Percentiles rank a stretch among this genome's conserved stretches.
Conservation (phyloP, 2,888 invertebrate genomes). For the Leptothorax acervorum region DNA sequence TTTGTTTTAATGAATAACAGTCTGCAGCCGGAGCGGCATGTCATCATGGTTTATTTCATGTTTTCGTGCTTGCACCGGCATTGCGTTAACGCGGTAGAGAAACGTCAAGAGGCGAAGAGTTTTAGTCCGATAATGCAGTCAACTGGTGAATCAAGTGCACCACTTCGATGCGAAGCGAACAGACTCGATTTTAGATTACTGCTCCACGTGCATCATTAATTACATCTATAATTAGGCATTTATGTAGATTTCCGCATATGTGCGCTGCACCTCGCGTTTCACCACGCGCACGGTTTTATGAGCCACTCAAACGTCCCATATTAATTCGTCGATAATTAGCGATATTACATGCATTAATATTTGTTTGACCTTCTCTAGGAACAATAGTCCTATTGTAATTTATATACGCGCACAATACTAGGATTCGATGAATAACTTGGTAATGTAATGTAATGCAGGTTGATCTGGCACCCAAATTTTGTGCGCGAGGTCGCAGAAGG, state of each 20-base stretch:
- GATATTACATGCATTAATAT: constrained; percentile 33
- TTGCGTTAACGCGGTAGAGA: not conserved
- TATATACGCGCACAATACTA: constrained; percentile 30
- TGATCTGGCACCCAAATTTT: constrained; percentile 14
- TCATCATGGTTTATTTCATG: not conserved
- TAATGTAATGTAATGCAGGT: not conserved
- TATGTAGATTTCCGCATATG: not conserved
- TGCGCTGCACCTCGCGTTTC: constrained; percentile 1
- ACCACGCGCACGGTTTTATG: not conserved
- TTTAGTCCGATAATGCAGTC: constrained; percentile 12
- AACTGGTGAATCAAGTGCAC: constrained; percentile 6
- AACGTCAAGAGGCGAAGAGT: not conserved
- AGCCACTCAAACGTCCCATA: not conserved
- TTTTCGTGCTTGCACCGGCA: not conserved
- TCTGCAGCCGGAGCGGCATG: not conserved
- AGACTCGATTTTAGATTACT: constrained; percentile 23
- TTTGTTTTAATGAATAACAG: not conserved
- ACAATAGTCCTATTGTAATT: constrained; percentile 40
- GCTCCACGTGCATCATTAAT: not conserved
- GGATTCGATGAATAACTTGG: constrained; percentile 34
- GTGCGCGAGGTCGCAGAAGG: not conserved
- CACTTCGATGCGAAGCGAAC: not conserved
- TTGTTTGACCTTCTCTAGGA: constrained; percentile 25
- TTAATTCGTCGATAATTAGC: constrained; percentile 28
- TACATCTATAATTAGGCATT: constrained; percentile 26